These are phyloP conservation scores for Aphodius granarius DNA, from an alignment of 2,888 invertebrate species.

Conservation along the genomic window DNA sequence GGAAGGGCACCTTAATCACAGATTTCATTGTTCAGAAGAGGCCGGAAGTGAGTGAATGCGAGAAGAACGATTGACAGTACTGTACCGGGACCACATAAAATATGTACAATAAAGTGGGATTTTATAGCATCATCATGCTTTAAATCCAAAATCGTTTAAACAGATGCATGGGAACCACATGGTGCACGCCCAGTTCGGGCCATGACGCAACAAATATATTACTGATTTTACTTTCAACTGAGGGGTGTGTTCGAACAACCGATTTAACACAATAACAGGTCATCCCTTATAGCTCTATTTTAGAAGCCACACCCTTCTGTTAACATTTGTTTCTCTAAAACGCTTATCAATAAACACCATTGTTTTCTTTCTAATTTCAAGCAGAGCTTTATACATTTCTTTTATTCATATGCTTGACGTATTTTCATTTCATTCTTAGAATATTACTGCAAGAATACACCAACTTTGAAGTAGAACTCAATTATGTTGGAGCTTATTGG, in stretches of 20 bases:
- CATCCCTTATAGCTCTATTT: background rate
- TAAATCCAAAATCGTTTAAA: background rate
- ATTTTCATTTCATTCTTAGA: background rate
- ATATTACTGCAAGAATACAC: background rate
- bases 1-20: slow-evolving; percentile 24
- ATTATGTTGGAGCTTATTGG: background rate
- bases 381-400: background rate
- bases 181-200: background rate
- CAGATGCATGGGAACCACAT: background rate
- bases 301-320: background rate
- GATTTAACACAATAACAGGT: background rate
- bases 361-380: background rate
- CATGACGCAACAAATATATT: background rate
- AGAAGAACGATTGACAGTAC: background rate
- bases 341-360: background rate
- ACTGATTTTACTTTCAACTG: background rate
- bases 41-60: slow-evolving; percentile 23
- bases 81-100: too few species aligned
- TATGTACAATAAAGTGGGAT: too few species aligned
- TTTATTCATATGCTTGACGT: too few species aligned
- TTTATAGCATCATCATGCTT: background rate
- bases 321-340: background rate
- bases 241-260: background rate
- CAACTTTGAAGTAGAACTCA: background rate
- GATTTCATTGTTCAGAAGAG: slow-evolving; percentile 22